Evolutionary conservation across 2,888 invertebrate species (phyloP).

Genomic region (Drosophila lacicola): DNA sequence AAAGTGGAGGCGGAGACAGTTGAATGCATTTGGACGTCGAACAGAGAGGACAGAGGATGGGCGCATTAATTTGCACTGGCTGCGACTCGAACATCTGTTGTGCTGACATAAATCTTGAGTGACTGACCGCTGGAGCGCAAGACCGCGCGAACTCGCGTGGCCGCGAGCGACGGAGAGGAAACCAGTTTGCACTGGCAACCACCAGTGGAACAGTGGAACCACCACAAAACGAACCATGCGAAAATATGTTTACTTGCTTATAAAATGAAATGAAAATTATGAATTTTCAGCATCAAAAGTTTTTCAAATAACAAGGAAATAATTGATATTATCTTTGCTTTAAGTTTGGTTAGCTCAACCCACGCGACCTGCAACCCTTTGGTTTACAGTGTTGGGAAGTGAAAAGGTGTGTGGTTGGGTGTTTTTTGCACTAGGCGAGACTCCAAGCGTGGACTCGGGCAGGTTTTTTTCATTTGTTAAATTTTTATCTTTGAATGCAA

Average conservation of each 20-base stretch:
- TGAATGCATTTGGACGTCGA: constrained; percentile 25
- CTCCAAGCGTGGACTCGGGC: too few relatives aligned
- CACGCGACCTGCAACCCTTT: too few relatives aligned
- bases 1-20: constrained; percentile 15
- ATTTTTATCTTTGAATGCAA: too few relatives aligned
- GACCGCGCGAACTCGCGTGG: constrained; percentile 71
- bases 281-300: too few relatives aligned
- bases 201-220: constrained; percentile 39
- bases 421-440: too few relatives aligned
- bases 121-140: constrained; percentile 81
- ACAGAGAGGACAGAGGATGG: constrained; percentile 16
- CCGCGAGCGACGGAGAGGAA: constrained; percentile 54
- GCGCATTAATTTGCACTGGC: constrained; percentile 66
- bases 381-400: too few relatives aligned
- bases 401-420: too few relatives aligned
- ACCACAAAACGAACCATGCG: background rate
- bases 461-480: too few relatives aligned
- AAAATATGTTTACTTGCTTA: background rate
- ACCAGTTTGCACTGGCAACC: constrained; percentile 36
- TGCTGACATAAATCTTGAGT: constrained; percentile 82
- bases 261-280: too few relatives aligned
- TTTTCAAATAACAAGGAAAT: too few relatives aligned
- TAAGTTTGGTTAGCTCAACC: too few relatives aligned
- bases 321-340: too few relatives aligned
- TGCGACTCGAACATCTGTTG: constrained; percentile 73